Base-by-base conservation (phyloP, 2,113 vertebrate genomes). In the Calonectris borealis region DNA sequence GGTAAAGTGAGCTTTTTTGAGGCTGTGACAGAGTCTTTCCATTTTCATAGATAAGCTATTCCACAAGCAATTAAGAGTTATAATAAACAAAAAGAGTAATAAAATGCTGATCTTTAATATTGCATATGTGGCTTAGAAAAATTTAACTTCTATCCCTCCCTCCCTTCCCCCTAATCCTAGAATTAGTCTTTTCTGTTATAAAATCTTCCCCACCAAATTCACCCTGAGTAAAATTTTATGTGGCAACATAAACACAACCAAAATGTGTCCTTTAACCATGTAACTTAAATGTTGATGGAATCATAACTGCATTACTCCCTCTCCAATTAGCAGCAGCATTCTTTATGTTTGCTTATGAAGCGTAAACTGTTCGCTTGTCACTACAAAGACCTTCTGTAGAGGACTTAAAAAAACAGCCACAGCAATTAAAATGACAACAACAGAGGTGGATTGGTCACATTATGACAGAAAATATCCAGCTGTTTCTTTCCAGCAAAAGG, bases 321-420 rank as follows among this genome's bases (percentile, higher is more conserved):
- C 94, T 96, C 92, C 92, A 94, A 95, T 96, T 96, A 97, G 95
- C 88, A 96, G 91, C 91, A 95, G 93, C 69, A 85, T 88, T 82
- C 96, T 96, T 96, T 96, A 92, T 95, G 88, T 97, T 92, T 95
- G 96, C 96, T 95, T 94, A 96, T 15, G 25, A 92, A 97, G 94
- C 90, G 77, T 92, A 92, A 97, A 97, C 96, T 13, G 17, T 64
- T 87, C 27, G 5, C 96, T 97, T 96, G 93, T 92, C 92, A 52
- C 90, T 85, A 96, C 96, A 97, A 97, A 97, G 96, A 86, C 96
- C 94, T 96, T 97, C 97, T 97, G 97, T 95, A 79, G 91, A 90
- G 87, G 92, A 94, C 81, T 94, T 93, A 54, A 93, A 93, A 97
- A 94, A 84, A 52, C 95, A 97, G 77, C 93, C 94, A 83, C 89